Conservation (phyloP, 1,140 invertebrate genomes). For the Thrips palmi region DNA sequence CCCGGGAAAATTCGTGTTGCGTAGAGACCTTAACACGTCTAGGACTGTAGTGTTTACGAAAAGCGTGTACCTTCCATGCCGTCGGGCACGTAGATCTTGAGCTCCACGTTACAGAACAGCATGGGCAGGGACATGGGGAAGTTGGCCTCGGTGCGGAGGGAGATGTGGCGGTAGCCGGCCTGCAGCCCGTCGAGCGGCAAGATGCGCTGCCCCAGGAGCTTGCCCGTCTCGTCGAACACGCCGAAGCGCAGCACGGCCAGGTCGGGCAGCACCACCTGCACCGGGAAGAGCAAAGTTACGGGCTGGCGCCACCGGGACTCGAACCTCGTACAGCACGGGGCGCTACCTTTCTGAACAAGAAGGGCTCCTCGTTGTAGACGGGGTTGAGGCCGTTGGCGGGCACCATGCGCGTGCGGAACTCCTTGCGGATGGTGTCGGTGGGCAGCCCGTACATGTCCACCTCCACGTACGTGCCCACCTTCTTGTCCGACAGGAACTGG, state of each 20-base stretch:
- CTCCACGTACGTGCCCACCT: slow-evolving; percentile 97
- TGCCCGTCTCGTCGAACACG: slow-evolving; percentile 97
- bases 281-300: too few species aligned
- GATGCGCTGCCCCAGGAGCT: slow-evolving; percentile 91
- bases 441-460: slow-evolving; percentile 99
- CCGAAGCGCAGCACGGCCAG: slow-evolving; percentile 92
- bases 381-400: slow-evolving; percentile 94
- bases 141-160: slow-evolving; percentile 92
- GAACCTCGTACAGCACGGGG: too few species aligned
- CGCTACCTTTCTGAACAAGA: slow-evolving; percentile 94
- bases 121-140: slow-evolving; percentile 98
- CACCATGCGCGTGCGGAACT: slow-evolving; percentile 90
- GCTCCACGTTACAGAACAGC: slow-evolving; percentile 96
- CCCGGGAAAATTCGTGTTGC: neutral
- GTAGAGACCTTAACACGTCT: slow-evolving; percentile 3
- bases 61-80: slow-evolving; percentile 73
- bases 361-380: slow-evolving; percentile 95
- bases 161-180: slow-evolving; percentile 94
- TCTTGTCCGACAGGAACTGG: slow-evolving; percentile 98
- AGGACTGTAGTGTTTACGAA: neutral
- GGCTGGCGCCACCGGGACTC: too few species aligned
- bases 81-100: slow-evolving; percentile 99
- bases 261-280: slow-evolving; percentile 86
- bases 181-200: slow-evolving; percentile 94
- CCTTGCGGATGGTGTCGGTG: slow-evolving; percentile 95